phyloP scores from a whole-genome alignment of 2,797 vertebrate species.

The Brachyalestes nurse region DNA sequence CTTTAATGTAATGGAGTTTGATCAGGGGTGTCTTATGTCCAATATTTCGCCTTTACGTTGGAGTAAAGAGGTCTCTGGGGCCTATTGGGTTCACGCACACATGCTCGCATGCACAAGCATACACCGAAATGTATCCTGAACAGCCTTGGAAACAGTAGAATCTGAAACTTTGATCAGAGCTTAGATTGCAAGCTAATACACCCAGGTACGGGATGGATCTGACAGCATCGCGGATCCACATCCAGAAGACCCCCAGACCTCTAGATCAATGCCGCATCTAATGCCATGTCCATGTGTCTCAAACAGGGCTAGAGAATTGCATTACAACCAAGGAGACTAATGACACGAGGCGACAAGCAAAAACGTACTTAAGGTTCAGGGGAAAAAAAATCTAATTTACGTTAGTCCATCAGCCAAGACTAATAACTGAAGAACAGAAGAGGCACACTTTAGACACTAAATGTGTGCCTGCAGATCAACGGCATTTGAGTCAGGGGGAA shows the following conservation, averaged over 20 bases:
- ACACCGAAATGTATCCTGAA: slow-evolving; percentile 27
- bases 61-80: slow-evolving; percentile 77
- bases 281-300: slow-evolving; percentile 44
- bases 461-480: background rate
- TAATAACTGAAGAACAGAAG: background rate
- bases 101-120: slow-evolving; percentile 28
- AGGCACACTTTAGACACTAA: background rate
- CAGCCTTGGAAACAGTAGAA: slow-evolving; percentile 36
- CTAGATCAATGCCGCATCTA: slow-evolving; percentile 57
- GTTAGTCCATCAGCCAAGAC: background rate
- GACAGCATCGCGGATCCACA: slow-evolving; percentile 52
- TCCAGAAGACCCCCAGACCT: slow-evolving; percentile 32
- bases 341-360: slow-evolving; percentile 46
- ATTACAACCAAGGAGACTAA: slow-evolving; percentile 58
- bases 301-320: slow-evolving; percentile 47
- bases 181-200: slow-evolving; percentile 50
- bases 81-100: slow-evolving; percentile 75
- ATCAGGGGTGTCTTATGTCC: slow-evolving; percentile 77
- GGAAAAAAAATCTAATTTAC: background rate
- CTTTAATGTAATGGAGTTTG: slow-evolving; percentile 84
- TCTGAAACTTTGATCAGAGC: slow-evolving; percentile 40
- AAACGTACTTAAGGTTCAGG: slow-evolving; percentile 27
- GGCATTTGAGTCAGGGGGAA: background rate
- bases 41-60: slow-evolving; percentile 78
- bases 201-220: slow-evolving; percentile 46